Evolutionary conservation across 2,113 vertebrate genomes (phyloP).

Genomic region (Noturus placidus): DNA sequence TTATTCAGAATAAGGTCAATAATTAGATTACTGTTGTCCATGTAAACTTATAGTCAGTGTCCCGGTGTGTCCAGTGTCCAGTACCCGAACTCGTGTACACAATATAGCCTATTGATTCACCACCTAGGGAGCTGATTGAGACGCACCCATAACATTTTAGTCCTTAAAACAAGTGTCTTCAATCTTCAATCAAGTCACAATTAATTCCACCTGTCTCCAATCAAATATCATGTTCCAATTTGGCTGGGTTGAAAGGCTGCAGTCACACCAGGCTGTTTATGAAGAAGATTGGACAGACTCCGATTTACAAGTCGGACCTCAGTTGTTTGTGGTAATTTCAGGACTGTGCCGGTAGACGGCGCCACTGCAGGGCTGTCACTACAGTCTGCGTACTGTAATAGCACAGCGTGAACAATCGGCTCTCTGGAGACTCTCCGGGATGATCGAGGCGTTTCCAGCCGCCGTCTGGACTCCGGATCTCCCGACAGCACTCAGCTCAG

Average conservation of each 20-base stretch:
- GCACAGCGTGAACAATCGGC: constrained; percentile 40
- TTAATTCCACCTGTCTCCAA: neutral
- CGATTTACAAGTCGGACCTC: neutral
- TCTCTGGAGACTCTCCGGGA: constrained; percentile 50
- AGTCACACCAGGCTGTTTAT: too few species aligned
- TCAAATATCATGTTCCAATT: neutral
- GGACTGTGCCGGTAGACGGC: constrained; percentile 34
- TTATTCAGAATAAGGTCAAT: too few species aligned
- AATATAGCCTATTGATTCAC: too few species aligned
- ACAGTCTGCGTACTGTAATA: neutral
- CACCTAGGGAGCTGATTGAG: too few species aligned
- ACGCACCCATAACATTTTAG: neutral
- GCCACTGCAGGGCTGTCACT: neutral
- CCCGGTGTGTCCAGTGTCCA: too few species aligned
- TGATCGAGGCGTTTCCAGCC: constrained; percentile 58
- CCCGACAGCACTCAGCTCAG: neutral
- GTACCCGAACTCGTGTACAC: too few species aligned
- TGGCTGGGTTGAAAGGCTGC: neutral
- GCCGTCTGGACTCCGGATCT: constrained; percentile 45
- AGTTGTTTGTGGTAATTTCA: neutral
- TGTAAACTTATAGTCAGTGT: too few species aligned
- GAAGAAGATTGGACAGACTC: neutral
- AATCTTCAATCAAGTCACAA: neutral
- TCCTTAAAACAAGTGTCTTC: too few species aligned
- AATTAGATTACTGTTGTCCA: too few species aligned